phyloP scores from a whole-genome alignment of 2,113 vertebrate species.

The Ophthalmolycus amberensis region DNA sequence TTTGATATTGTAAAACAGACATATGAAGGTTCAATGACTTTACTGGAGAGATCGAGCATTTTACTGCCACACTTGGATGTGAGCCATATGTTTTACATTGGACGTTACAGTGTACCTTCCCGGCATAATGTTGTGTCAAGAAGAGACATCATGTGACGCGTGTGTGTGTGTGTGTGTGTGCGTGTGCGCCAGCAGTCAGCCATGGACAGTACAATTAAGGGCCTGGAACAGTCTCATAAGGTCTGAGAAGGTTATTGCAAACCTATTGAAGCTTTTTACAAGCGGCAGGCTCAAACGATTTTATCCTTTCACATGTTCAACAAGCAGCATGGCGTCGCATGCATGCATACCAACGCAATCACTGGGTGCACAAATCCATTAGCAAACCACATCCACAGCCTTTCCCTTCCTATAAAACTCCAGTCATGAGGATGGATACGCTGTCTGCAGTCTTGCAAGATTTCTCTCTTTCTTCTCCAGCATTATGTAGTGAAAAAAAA shows the following conservation, averaged over 20 bases:
- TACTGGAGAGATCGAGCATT: constrained; percentile 5
- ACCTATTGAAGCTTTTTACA: constrained; percentile 55
- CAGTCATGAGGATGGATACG: constrained; percentile 24
- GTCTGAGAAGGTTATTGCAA: constrained; percentile 44
- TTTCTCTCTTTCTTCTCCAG: constrained; percentile 1
- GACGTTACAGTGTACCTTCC: constrained; percentile 15
- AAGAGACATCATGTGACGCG: constrained; percentile 30
- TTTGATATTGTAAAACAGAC: constrained; percentile 23
- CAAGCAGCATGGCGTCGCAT: constrained; percentile 31
- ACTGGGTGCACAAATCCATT: constrained; percentile 53
- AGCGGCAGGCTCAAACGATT: constrained; percentile 43
- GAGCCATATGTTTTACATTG: constrained; percentile 50
- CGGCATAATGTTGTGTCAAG: constrained; percentile 27
- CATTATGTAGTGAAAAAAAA: constrained; percentile 27
- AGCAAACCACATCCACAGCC: constrained; percentile 53
- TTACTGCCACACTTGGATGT: constrained; percentile 21
- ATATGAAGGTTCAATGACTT: constrained; percentile 36
- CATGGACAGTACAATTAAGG: constrained; percentile 28
- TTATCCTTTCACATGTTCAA: constrained; percentile 51
- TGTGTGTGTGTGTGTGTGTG: constrained; percentile 1
- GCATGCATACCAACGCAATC: constrained; percentile 43
- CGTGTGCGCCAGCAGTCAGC: constrained; percentile 29
- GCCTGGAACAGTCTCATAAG: constrained; percentile 42
- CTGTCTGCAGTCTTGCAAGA: constrained; percentile 24
- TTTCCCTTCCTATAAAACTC: constrained; percentile 35